Conservation (phyloP, 2,888 invertebrate species). For the Nipponacmea schrenckii region DNA sequence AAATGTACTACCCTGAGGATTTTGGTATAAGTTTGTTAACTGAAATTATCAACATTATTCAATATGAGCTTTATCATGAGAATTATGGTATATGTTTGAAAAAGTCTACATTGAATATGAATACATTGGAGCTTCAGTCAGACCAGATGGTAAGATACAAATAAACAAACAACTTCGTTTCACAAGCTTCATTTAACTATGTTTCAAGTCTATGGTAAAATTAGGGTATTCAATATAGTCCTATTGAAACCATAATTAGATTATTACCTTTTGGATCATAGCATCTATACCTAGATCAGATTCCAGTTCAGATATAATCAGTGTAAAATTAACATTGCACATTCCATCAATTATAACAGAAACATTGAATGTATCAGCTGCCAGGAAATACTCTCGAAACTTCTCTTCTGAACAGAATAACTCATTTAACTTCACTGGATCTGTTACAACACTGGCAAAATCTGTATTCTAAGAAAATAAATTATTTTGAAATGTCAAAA, state of each 20-base stretch:
- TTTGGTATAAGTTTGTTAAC: too few species aligned
- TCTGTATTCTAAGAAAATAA: conserved; percentile 22
- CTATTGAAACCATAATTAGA: too few species aligned
- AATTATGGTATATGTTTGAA: too few species aligned
- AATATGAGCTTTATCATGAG: too few species aligned
- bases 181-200: too few species aligned
- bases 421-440: conserved; percentile 12
- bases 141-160: too few species aligned
- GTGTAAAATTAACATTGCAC: conserved; percentile 32
- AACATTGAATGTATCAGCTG: conserved; percentile 30
- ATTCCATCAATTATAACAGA: conserved; percentile 24
- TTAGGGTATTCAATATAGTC: too few species aligned
- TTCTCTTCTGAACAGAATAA: conserved; percentile 30
- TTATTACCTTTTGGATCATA: conserved; percentile 25
- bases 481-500: not conserved
- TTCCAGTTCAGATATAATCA: conserved; percentile 24
- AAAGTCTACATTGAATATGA: too few species aligned
- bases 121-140: too few species aligned
- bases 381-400: conserved; percentile 29
- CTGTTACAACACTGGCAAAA: conserved; percentile 18
- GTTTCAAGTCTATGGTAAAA: too few species aligned
- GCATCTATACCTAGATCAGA: conserved; percentile 26
- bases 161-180: too few species aligned
- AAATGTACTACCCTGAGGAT: conserved; percentile 8
- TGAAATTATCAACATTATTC: too few species aligned